Conservation (phyloP, 2,113 vertebrate species). For the Gallinago undulata region DNA sequence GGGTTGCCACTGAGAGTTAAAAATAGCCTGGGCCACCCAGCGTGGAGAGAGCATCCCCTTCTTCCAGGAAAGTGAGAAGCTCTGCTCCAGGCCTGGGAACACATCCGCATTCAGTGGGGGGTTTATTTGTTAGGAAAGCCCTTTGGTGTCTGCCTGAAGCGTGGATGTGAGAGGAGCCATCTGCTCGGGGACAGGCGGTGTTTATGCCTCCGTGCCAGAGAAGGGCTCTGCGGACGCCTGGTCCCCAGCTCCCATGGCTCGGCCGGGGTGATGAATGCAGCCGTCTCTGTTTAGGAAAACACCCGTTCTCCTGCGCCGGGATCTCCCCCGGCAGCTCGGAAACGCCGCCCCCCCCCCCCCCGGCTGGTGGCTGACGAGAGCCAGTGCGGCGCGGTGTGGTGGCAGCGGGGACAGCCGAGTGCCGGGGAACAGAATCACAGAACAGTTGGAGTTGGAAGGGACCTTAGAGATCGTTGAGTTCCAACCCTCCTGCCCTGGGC, state of each 20-base stretch:
- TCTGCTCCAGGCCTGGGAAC: not conserved
- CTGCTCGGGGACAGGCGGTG: not conserved
- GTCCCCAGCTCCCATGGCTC: not conserved
- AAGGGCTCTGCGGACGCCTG: fast-evolving
- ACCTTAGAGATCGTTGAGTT: no score
- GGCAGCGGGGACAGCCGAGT: fast-evolving
- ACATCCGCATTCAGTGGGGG: fast-evolving
- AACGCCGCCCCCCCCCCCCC: not conserved
- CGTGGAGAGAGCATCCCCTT: not conserved
- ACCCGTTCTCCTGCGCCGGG: fast-evolving
- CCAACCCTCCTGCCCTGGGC: no score
- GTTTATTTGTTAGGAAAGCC: slow-evolving; percentile 26
- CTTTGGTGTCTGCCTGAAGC: not conserved
- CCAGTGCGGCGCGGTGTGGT: fast-evolving
- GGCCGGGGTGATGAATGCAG: not conserved
- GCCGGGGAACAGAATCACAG: not conserved
- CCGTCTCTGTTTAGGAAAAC: not conserved
- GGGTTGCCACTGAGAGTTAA: not conserved
- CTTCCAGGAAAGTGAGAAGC: not conserved
- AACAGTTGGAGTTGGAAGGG: no score
- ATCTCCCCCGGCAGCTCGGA: not conserved
- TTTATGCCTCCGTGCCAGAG: not conserved
- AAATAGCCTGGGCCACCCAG: not conserved
- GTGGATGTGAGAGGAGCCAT: not conserved
- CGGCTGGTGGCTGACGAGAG: fast-evolving